A percentile compares a stretch with the other conserved stretches of the same genome.
Conservation (phyloP, 2,888 invertebrate genomes). For the Drepana falcataria region DNA sequence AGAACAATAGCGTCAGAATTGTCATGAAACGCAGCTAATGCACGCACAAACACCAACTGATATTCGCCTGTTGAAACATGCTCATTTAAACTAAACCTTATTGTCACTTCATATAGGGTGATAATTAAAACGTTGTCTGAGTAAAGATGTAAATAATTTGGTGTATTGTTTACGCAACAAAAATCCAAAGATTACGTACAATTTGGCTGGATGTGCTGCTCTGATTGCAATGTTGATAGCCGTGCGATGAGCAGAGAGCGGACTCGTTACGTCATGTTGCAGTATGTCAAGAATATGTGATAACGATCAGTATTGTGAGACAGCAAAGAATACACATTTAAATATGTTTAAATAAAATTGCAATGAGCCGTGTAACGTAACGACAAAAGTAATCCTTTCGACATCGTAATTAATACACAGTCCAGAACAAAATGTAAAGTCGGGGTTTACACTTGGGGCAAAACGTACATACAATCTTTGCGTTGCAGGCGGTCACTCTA, state of each 20-base stretch:
- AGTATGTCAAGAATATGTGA: neutral
- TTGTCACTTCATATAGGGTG: neutral
- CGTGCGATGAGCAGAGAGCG: neutral
- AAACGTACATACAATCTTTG: too few relatives aligned
- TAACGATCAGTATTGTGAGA: neutral
- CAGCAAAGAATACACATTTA: too few relatives aligned
- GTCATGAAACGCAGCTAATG: conserved; percentile 9
- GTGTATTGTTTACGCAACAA: conserved; percentile 9
- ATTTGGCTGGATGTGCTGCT: conserved; percentile 12
- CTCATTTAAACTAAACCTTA: neutral
- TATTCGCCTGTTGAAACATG: neutral
- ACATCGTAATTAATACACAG: too few relatives aligned
- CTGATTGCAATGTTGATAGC: conserved; percentile 14
- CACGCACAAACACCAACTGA: conserved; percentile 2
- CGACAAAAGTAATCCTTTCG: too few relatives aligned
- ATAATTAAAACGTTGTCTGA: neutral
- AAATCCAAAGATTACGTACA: conserved; percentile 10
- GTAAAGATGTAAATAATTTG: neutral
- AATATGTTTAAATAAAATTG: too few relatives aligned
- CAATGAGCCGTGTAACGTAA: too few relatives aligned
- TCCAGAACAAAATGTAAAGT: too few relatives aligned
- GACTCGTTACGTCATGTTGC: conserved; percentile 4
- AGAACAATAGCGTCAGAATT: conserved; percentile 13
- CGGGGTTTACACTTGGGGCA: too few relatives aligned
- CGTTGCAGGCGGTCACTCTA: too few relatives aligned